A percentile compares a stretch with the other conserved stretches of the same genome.
These are phyloP conservation scores for Eleginops maclovinus DNA, from an alignment of 2,113 vertebrate genomes.

Conservation along the genomic window DNA sequence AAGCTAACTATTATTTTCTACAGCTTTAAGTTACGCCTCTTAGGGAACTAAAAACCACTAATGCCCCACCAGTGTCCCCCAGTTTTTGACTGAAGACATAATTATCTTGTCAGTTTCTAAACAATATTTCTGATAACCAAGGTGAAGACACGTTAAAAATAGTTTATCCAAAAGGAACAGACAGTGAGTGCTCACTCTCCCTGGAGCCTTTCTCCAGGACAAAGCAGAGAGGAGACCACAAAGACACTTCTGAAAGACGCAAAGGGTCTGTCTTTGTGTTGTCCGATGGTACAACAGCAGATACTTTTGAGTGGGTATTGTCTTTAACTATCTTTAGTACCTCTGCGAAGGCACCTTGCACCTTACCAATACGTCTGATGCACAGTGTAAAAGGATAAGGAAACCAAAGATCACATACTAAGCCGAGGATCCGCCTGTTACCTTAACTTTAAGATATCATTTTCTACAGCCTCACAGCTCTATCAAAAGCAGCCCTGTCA, in stretches of 20 bases:
- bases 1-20: no score
- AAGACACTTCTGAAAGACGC: slow-evolving; percentile 10
- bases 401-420: no score
- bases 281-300: no score
- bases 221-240: slow-evolving; percentile 23
- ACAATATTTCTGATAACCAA: slow-evolving; percentile 44
- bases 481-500: slow-evolving; percentile 52
- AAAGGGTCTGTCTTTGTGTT: neutral
- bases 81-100: slow-evolving; percentile 48
- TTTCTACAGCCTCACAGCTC: slow-evolving; percentile 53
- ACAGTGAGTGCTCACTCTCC: slow-evolving; percentile 10
- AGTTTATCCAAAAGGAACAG: slow-evolving; percentile 36
- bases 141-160: no score
- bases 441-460: no score
- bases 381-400: no score
- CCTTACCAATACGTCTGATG: no score
- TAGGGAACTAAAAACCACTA: slow-evolving; percentile 45
- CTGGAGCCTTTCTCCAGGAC: slow-evolving; percentile 43
- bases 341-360: no score
- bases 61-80: slow-evolving; percentile 2
- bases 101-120: slow-evolving; percentile 54
- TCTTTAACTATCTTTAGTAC: no score
- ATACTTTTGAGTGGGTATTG: no score
- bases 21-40: slow-evolving; percentile 62
- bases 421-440: no score